Conservation (phyloP, 2,113 vertebrate species). For the Lampris incognitus region DNA sequence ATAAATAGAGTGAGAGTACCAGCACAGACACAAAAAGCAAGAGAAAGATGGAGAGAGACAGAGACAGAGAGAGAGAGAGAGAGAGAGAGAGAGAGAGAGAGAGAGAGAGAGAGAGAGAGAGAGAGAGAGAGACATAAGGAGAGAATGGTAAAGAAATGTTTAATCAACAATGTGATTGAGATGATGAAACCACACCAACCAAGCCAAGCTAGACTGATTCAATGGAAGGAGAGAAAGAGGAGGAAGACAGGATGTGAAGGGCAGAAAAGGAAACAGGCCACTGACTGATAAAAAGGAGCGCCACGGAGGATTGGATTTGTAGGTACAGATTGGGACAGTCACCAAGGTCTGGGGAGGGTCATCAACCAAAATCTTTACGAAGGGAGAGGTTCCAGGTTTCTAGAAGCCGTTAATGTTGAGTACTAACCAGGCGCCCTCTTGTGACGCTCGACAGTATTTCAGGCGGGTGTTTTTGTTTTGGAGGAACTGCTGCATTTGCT, state of each 20-base stretch:
- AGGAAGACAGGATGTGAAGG: slow-evolving; percentile 12
- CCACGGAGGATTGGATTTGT: slow-evolving; percentile 30
- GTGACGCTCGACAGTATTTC: neutral
- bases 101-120: neutral
- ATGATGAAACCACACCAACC: slow-evolving; percentile 37
- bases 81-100: slow-evolving; percentile 16
- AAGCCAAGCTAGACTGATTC: slow-evolving; percentile 13
- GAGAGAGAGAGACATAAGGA: neutral
- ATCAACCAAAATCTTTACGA: slow-evolving; percentile 37
- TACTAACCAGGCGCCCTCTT: neutral
- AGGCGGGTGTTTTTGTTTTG: neutral
- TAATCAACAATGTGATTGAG: neutral
- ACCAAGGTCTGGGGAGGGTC: slow-evolving; percentile 30
- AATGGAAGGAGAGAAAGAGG: slow-evolving; percentile 11
- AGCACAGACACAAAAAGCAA: neutral
- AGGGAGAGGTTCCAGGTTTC: slow-evolving; percentile 52
- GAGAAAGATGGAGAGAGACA: neutral
- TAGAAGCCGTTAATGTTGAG: neutral
- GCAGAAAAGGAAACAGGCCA: slow-evolving; percentile 37
- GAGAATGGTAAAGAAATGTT: neutral
- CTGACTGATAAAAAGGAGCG: slow-evolving; percentile 30
- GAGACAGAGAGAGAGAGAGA: neutral
- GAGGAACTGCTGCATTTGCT: neutral
- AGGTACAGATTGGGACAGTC: slow-evolving; percentile 26
- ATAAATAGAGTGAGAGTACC: neutral